Evolutionary conservation across 2,888 invertebrate species (phyloP).

Genomic region (Sylvicola cinctus): DNA sequence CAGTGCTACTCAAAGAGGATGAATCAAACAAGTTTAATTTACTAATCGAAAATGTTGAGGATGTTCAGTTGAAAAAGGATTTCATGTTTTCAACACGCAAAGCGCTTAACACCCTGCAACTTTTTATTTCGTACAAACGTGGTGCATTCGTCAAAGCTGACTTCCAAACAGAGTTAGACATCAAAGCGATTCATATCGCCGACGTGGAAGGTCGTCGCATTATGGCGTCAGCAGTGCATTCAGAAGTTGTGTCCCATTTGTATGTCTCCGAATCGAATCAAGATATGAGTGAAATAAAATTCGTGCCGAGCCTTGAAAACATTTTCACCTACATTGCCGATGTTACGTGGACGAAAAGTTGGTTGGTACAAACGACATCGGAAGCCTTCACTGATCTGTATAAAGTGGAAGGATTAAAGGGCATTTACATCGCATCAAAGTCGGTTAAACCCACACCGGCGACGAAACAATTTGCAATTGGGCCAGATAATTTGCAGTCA

Average conservation of each 20-base stretch:
- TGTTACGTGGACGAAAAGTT: conserved; percentile 57
- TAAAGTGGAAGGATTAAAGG: conserved; percentile 66
- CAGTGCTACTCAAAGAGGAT: conserved; percentile 9
- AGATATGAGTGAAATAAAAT: conserved; percentile 42
- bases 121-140: conserved; percentile 58
- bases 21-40: conserved; percentile 9
- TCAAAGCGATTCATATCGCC: conserved; percentile 55
- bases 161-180: conserved; percentile 48
- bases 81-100: conserved; percentile 69
- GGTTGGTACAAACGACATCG: conserved; percentile 57
- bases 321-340: conserved; percentile 71
- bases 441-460: conserved; percentile 32
- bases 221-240: conserved; percentile 65
- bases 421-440: conserved; percentile 77
- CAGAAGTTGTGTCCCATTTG: conserved; percentile 47
- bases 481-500: conserved; percentile 55
- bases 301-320: conserved; percentile 57
- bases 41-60: conserved; percentile 47
- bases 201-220: conserved; percentile 65
- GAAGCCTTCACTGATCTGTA: conserved; percentile 75
- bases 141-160: conserved; percentile 47
- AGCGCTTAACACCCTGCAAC: conserved; percentile 31
- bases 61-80: conserved; percentile 64
- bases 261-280: conserved; percentile 57
- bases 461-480: conserved; percentile 26